These are phyloP conservation scores for Steinernema scapterisci DNA, from an alignment of 2,888 invertebrate species.

Conservation along the genomic window DNA sequence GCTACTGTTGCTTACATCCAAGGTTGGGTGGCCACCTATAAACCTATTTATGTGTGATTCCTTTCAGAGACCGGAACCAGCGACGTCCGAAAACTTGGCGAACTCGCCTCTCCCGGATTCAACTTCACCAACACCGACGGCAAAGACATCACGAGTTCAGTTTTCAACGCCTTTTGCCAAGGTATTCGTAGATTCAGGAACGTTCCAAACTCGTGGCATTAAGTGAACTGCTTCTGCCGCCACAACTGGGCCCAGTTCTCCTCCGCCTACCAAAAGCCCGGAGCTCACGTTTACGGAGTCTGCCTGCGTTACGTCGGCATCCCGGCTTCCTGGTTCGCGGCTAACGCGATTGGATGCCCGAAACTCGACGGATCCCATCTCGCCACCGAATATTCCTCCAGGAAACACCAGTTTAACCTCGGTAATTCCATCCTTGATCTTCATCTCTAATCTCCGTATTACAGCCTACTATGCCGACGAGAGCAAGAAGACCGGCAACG, in stretches of 20 bases:
- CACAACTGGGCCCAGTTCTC: slow-evolving; percentile 20
- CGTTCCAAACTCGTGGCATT: background rate
- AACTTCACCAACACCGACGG: slow-evolving; percentile 8
- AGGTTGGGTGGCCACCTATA: background rate
- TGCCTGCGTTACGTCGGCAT: slow-evolving; percentile 8
- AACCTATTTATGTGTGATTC: background rate
- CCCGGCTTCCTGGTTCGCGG: slow-evolving; percentile 13
- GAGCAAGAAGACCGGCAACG: background rate
- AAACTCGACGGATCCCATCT: background rate
- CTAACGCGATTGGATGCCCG: slow-evolving; percentile 13
- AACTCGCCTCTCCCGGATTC: slow-evolving; percentile 21
- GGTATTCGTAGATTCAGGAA: too few relatives aligned
- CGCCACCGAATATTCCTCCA: slow-evolving; percentile 1
- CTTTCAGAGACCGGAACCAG: background rate
- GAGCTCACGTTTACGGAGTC: background rate
- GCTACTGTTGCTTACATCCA: slow-evolving; percentile 27
- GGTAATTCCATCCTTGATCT: background rate
- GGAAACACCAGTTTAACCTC: background rate
- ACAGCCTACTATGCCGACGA: slow-evolving; percentile 18
- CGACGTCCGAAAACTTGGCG: slow-evolving; percentile 20
- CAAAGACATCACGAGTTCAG: background rate
- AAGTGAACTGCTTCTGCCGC: slow-evolving; percentile 23
- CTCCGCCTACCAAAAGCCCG: background rate
- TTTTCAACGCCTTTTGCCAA: background rate
- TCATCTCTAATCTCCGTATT: background rate